Evolutionary conservation across 2,888 invertebrate species (phyloP).

Genomic region (Lutraria lutraria): DNA sequence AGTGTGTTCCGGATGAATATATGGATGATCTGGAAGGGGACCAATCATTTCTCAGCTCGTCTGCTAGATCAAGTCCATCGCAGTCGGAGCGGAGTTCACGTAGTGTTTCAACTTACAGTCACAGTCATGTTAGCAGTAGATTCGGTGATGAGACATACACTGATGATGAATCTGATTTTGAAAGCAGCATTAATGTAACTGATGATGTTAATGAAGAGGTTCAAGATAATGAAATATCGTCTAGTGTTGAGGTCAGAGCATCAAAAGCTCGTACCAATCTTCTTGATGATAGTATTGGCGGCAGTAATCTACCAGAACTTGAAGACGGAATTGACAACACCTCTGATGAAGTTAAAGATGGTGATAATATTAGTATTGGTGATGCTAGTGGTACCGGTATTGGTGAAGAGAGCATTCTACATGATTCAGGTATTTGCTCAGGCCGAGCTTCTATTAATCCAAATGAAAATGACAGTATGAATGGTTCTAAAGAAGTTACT

Average conservation of each 20-base stretch:
- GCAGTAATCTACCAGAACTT: background rate
- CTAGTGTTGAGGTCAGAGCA: constrained; percentile 55
- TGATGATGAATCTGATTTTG: constrained; percentile 55
- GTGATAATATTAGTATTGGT: constrained; percentile 1
- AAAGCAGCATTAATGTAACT: constrained; percentile 29
- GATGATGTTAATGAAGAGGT: constrained; percentile 50
- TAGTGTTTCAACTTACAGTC: constrained; percentile 55
- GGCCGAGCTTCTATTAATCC: constrained; percentile 67
- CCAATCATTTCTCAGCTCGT: constrained; percentile 43
- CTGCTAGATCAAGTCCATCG: constrained; percentile 38
- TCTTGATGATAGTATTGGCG: constrained; percentile 36
- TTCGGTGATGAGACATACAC: constrained; percentile 32
- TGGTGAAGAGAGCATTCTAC: constrained; percentile 34
- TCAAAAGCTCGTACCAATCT: constrained; percentile 62
- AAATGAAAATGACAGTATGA: constrained; percentile 51
- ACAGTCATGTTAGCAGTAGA: constrained; percentile 40
- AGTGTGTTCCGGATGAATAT: constrained; percentile 62
- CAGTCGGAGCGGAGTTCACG: constrained; percentile 50
- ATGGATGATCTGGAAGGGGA: constrained; percentile 37
- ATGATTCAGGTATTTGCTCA: constrained; percentile 71
- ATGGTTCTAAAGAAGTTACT: constrained; percentile 34
- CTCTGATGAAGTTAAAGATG: constrained; percentile 43
- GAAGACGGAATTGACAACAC: constrained; percentile 38
- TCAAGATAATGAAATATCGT: constrained; percentile 64
- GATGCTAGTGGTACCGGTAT: constrained; percentile 25